Evolutionary conservation across 2,113 vertebrate species (phyloP).

Genomic region (Clarias magur): DNA sequence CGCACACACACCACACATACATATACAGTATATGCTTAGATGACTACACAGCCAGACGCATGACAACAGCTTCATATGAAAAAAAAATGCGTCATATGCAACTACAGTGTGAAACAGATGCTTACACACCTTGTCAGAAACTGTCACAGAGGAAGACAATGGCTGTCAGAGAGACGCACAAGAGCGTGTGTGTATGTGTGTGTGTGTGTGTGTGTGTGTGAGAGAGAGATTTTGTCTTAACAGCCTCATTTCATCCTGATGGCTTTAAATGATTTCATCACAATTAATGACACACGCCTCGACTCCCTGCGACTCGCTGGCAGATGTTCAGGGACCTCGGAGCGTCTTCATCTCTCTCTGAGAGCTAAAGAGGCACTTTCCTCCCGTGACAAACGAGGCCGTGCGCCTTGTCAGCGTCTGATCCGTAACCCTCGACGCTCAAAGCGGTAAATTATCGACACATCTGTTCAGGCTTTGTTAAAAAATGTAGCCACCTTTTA

Average conservation of each 20-base stretch:
- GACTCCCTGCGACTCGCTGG: slow-evolving; percentile 84
- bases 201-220: slow-evolving; percentile 18
- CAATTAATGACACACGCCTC: slow-evolving; percentile 95
- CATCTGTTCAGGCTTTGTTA: slow-evolving; percentile 25
- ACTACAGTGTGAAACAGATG: slow-evolving; percentile 26
- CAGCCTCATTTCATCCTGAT: slow-evolving; percentile 98
- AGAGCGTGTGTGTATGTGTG: slow-evolving; percentile 18
- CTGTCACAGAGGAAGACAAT: slow-evolving; percentile 41
- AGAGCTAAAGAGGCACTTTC: slow-evolving; percentile 6
- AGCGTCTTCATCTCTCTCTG: slow-evolving; percentile 59
- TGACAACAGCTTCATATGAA: slow-evolving; percentile 28
- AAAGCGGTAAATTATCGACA: slow-evolving; percentile 13
- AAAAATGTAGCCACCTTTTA: slow-evolving; percentile 5
- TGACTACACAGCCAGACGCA: not conserved
- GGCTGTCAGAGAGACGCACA: slow-evolving; percentile 53
- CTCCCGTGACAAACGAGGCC: slow-evolving; percentile 23
- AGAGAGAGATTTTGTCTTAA: slow-evolving; percentile 77
- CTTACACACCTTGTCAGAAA: slow-evolving; percentile 38
- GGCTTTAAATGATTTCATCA: slow-evolving; percentile 99
- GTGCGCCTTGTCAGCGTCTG: slow-evolving; percentile 30
- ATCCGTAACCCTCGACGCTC: slow-evolving; percentile 16
- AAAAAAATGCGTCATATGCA: slow-evolving; percentile 17
- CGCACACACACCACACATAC: not conserved
- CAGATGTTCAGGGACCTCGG: slow-evolving; percentile 97
- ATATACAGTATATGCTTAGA: slow-evolving; percentile 7